Evolutionary conservation across 2,888 invertebrate species (phyloP), one percentile per base, ranked within the genome.

Genomic region (Cataglyphis albicans): DNA sequence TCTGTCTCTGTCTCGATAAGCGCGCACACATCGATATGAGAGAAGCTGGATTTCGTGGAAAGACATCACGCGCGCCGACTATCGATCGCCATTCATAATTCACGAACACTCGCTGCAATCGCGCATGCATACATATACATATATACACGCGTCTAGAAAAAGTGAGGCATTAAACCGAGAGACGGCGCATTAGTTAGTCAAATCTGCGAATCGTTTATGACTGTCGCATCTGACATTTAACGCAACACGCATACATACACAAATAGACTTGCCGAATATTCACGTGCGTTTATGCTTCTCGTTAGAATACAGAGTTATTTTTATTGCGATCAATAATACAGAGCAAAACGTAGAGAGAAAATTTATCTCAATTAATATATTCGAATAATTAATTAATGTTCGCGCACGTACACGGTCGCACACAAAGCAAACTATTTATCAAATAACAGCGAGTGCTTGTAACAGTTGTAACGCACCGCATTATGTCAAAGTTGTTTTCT

Each of bases 61-160:
- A 78, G 78, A 70, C 70, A 32, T 32, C 78, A 32, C 29, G 64
- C 32, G 41, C 65, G 48, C 25, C 41, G 57, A 44, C 41, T 78
- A 78, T 78, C 70, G 78, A 78, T 70, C 78, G 78, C 12, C 18
- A 44, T 70, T 78, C 21, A 78, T 70, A 21, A 78, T 78, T 78
- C 70, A 78, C 70, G 57, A 70, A 21, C 38, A 41, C n/a, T 44
- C 44, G 25, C 59, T 68, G 70, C 70, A 44, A 72, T 68, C 57
- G 18, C 32, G 15, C 32, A 10, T 5, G 25, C 12, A 6, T n/a
- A 35, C 25, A 18, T 38, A 21, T 3, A 15, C 4, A 3, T 21
- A 15, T 12, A 32, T 9, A 18, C 10, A n/a, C 15, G 5, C 10
- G 21, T 38, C 25, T 25, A 1, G 32, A 70, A 70, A 35, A 70